Evolutionary conservation across 2,113 vertebrate species (phyloP), one percentile per base, ranked within the genome.

Genomic region (Neoarius graeffei): DNA sequence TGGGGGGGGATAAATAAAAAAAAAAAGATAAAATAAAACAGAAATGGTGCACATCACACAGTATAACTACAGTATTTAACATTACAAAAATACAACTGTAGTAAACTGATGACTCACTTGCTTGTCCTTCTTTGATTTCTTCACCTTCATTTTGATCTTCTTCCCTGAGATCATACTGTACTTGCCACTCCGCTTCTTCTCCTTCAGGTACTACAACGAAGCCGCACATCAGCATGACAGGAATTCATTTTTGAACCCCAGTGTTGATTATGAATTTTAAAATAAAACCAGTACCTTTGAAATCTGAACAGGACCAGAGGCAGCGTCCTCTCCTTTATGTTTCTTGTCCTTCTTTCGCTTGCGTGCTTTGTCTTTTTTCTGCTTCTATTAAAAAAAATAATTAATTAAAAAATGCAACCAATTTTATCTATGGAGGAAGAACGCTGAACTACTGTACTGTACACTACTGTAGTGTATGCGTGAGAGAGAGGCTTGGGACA

Each of bases 101-200:
- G 10, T 52, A 56, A 7, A n/a, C 25, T 14, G 17, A 11, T 14
- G 17, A 88, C 54, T 91, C 93, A 97, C 97, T 96, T 97, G 96
- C 92, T 98, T 97, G 92, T 98, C 97, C 89, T 96, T 96, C 93
- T 97, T 98, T 84, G 96, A 96, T 91, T 98, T 98, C 93, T 98
- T 97, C 89, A 98, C 95, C 93, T 96, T 98, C 97, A 98, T 97
- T 92, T 97, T 98, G 66, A 98, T 98, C 93, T 97, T 98, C 93
- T 97, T 97, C 90, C 97, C 97, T 54, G 97, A 97, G 93, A 98
- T 97, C 97, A 97, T 97, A 91, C 97, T 98, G 94, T 96, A 98
- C 91, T 96, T 97, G 85, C 97, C 94, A 87, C 92, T 96, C 87
- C 96, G 97, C 94, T 96, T 96, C 89, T 94, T 95, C 86, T 97